Base-by-base conservation (phyloP, 1,140 invertebrate species). In the Andrena cerasifolii region DNA sequence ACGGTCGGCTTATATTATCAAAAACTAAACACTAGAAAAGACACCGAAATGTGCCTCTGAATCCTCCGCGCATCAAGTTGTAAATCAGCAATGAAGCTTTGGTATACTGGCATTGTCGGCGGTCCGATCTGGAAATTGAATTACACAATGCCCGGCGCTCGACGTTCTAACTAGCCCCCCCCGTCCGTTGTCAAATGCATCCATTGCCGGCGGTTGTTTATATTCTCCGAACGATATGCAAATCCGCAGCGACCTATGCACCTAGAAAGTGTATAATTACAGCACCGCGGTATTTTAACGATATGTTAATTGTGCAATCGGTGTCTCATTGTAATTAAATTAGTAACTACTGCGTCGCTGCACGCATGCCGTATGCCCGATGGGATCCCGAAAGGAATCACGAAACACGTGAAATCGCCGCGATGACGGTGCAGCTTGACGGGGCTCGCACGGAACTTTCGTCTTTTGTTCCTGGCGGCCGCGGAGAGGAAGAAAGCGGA, bases 241-340 rank as follows among this genome's bases (percentile, higher is more conserved):
- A 77, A 77, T 77, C 54, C 12, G 5, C n/a, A 10, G 18, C 74
- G 74, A 70, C 74, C 74, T 51, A 45, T 70, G 74, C 74, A 61
- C 74, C 56, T 77, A 71, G 74, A 77, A 77, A 77, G 74, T 43
- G 74, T 77, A 77, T 71, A 77, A 77, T 77, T 77, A 77, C 74
- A 43, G 45, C 74, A 28, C 74, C 24, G 74, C 43, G 66, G 74
- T 77, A 77, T 77, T 77, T 77, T 77, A 77, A 77, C 54, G 74
- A 77, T 71, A 77, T 71, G 74, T 71, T 77, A 77, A 77, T 77
- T 43, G 74, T n/a, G 66, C 66, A 70, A 77, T 77, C 65, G 74
- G 66, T 53, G 66, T 71, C 74, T 77, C 74, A 61, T 77, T 61
- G 74, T 77, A 77, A 77, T 77, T 77, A 77, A 77, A 77, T 77